phyloP scores from a whole-genome alignment of 2,113 vertebrate species.

The Tragelaphus imberbis region DNA sequence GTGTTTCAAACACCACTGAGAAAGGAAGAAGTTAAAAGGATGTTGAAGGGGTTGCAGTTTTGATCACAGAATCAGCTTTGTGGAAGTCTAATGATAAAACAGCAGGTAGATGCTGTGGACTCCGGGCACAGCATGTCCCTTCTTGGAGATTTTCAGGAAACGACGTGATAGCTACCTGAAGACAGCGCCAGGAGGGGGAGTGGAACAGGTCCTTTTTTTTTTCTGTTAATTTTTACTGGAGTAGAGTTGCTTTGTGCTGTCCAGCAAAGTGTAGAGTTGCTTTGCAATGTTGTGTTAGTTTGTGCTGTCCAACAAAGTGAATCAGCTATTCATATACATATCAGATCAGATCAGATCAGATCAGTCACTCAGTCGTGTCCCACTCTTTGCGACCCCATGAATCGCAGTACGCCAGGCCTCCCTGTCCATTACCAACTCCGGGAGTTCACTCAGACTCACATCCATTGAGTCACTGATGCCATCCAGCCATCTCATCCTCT shows the following conservation, averaged over 20 bases:
- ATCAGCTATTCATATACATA: neutral
- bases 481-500: too few relatives aligned
- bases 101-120: neutral
- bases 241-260: neutral
- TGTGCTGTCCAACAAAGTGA: neutral
- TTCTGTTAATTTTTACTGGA: neutral
- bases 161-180: neutral
- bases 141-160: neutral
- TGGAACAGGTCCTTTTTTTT: neutral
- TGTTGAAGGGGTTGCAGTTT: neutral
- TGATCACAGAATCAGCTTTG: neutral
- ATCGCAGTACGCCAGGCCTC: too few relatives aligned
- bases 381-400: too few relatives aligned
- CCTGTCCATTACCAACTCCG: too few relatives aligned
- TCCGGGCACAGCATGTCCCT: accelerated
- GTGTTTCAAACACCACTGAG: neutral
- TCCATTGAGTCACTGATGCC: too few relatives aligned
- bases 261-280: neutral
- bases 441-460: too few relatives aligned
- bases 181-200: neutral
- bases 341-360: too few relatives aligned
- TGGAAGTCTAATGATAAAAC: neutral
- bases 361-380: too few relatives aligned
- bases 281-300: too few relatives aligned
- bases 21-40: neutral